Conservation (phyloP, 2,888 invertebrate genomes). For the Cataglyphis altisquamis region DNA sequence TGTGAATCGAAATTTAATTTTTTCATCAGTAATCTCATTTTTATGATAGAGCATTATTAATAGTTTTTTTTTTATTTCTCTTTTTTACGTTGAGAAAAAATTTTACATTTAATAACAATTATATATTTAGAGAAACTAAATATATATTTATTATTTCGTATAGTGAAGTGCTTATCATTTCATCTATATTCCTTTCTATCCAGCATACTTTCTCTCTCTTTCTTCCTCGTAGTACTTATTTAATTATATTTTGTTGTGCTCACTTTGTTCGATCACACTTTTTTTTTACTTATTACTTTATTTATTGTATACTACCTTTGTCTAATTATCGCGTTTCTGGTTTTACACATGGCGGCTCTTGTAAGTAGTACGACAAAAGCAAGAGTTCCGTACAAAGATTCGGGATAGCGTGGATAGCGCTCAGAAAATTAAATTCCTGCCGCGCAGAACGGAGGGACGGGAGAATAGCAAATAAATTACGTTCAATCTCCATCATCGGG, state of each 20-base stretch:
- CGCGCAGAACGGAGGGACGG: constrained; percentile 63
- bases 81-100: not conserved
- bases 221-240: not conserved
- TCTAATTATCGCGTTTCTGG: not conserved
- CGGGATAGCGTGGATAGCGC: constrained; percentile 54
- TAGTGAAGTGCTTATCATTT: not conserved
- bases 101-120: not conserved
- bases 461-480: constrained; percentile 80
- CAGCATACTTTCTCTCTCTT: not conserved
- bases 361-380: not conserved
- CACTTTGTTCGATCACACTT: not conserved
- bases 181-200: not conserved
- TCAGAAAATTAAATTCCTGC: constrained; percentile 76
- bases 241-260: not conserved
- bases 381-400: constrained; percentile 67
- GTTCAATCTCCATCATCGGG: constrained; percentile 69
- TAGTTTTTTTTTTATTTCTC: not conserved
- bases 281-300: constrained; percentile 6
- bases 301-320: not conserved
- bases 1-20: not conserved
- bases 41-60: not conserved
- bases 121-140: not conserved
- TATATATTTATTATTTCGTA: constrained; percentile 7
- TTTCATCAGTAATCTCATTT: not conserved
- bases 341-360: not conserved